Evolutionary conservation across 2,888 invertebrate genomes (phyloP).

Genomic region (Perizoma affinitatum): DNA sequence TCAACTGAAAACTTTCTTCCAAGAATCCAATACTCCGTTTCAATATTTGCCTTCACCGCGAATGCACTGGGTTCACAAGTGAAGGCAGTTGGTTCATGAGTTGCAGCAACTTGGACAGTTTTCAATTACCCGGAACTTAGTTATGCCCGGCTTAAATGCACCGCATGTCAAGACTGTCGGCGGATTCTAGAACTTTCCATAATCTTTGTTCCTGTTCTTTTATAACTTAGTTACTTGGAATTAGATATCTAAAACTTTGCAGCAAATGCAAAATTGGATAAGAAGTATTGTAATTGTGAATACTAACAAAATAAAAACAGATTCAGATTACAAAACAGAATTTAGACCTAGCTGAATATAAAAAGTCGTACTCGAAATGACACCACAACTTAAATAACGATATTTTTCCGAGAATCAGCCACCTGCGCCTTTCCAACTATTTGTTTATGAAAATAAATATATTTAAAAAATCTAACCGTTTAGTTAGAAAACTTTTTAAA

Average conservation of each 20-base stretch:
- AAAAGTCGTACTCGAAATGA: too few relatives aligned
- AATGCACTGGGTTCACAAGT: constrained; percentile 29
- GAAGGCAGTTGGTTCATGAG: constrained; percentile 35
- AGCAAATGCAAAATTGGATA: too few relatives aligned
- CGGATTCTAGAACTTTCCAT: constrained; percentile 22
- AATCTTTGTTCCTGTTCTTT: constrained; percentile 21
- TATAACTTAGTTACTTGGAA: constrained; percentile 2
- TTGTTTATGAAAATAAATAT: too few relatives aligned
- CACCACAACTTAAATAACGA: too few relatives aligned
- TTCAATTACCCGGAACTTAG: constrained; percentile 61
- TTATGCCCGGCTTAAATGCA: constrained; percentile 42
- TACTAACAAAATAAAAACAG: too few relatives aligned
- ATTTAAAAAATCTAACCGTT: too few relatives aligned
- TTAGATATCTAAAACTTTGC: constrained; percentile 1
- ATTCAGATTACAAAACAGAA: too few relatives aligned
- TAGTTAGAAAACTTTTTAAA: too few relatives aligned
- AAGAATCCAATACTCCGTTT: constrained; percentile 16
- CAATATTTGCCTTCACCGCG: constrained; percentile 27
- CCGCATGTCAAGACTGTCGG: constrained; percentile 32
- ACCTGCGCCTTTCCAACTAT: too few relatives aligned
- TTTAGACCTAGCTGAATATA: too few relatives aligned
- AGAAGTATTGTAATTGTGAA: too few relatives aligned
- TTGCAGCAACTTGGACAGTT: constrained; percentile 58
- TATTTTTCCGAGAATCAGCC: too few relatives aligned
- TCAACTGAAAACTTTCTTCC: constrained; percentile 2